Base-by-base conservation (phyloP, 1,140 invertebrate genomes). In the Acyrthosiphon pisum region DNA sequence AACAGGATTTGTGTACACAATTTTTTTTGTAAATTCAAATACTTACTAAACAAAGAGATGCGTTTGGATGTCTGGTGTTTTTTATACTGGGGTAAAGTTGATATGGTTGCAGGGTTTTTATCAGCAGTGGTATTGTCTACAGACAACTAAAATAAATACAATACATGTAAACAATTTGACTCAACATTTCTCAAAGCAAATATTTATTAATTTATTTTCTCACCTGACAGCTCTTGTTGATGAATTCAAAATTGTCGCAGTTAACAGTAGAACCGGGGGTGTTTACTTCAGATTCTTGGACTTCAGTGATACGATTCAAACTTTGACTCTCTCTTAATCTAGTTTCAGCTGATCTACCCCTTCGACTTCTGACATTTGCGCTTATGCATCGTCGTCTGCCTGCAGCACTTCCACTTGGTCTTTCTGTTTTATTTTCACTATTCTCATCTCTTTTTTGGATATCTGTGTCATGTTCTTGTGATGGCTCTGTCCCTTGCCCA, bases 251-350 rank as follows among this genome's bases (percentile, higher is more conserved):
- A 76, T 68, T 8, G 76, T 93, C 48, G 46, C 26, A 44, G 26
- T 60, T 81, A 50, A 8, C n/a, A 53, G 68, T 91, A 35, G 50
- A 84, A 83, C 44, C 56, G 1, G 88, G 68, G 0, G 68, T 90
- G 14, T 76, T 50, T 94, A 93, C 94, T 94, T 96, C 96, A n/a
- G 96, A 96, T 95, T 97, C 97, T 94, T 97, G 97, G 30, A 97
- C 97, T 95, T 98, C 97, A 23, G 97, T 97, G 81, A 98, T 98
- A 48, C 97, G 96, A 95, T 98, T 98, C 44, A 98, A 95, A 20
- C 97, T 98, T 94, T 98, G 97, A 94, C 97, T 97, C 95, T 98
- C 97, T 18, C 97, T 95, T 37, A 98, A 95, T 7, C 97, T 95
- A 6, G 97, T 97, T 94, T 97, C 97, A 1, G 96, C 96, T 23